Conservation (phyloP, 2,888 invertebrate genomes). For the Campopleginae sp. region DNA sequence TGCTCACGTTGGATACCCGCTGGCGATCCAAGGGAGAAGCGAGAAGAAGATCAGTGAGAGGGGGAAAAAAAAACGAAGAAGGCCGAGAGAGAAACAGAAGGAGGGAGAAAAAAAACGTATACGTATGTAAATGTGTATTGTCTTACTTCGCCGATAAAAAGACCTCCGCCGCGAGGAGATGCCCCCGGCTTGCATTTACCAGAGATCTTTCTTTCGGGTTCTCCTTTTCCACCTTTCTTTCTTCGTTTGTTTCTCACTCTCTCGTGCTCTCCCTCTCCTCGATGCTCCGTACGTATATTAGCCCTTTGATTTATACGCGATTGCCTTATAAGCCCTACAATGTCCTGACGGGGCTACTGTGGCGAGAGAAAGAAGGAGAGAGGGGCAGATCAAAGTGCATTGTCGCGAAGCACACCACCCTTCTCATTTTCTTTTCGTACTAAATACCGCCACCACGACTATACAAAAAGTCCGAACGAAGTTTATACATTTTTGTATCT, state of each 20-base stretch:
- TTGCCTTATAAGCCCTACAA: constrained; percentile 82
- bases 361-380: constrained; percentile 50
- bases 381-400: constrained; percentile 32
- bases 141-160: constrained; percentile 82
- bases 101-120: constrained; percentile 48
- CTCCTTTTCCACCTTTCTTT: constrained; percentile 32
- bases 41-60: neutral
- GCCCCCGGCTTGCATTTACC: constrained; percentile 79
- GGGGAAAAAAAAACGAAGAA: constrained; percentile 14
- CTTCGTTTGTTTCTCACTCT: constrained; percentile 9
- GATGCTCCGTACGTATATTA: constrained; percentile 78
- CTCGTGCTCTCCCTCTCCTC: constrained; percentile 22
- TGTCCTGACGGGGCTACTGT: constrained; percentile 71
- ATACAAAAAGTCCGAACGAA: constrained; percentile 17
- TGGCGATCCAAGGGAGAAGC: constrained; percentile 39
- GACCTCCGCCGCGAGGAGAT: constrained; percentile 76
- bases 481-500: constrained; percentile 20
- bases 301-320: constrained; percentile 83
- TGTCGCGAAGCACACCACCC: constrained; percentile 36
- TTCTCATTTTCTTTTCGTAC: constrained; percentile 47
- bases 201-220: constrained; percentile 56
- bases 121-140: constrained; percentile 83
- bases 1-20: constrained; percentile 55
- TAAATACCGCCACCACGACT: constrained; percentile 17
- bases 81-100: constrained; percentile 42